Percentiles rank a stretch among this genome's conserved stretches.
These are phyloP conservation scores for Prosopocoilus inquinatus DNA, from an alignment of 2,888 invertebrate genomes.

Conservation along the genomic window DNA sequence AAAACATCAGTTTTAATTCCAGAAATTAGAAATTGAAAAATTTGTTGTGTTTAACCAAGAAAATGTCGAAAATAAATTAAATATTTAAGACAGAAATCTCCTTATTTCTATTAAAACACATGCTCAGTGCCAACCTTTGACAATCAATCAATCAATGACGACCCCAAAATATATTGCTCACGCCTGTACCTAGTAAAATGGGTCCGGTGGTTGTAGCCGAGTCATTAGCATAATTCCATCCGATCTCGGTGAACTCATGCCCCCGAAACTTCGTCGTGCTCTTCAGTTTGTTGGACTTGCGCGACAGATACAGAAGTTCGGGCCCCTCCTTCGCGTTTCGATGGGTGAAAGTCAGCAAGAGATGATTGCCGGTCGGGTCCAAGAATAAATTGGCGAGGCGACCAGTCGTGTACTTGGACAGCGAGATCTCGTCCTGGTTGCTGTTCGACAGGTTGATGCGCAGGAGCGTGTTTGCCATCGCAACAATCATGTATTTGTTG, in stretches of 20 bases:
- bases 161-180: no score
- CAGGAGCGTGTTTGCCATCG: conserved; percentile 78
- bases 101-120: no score
- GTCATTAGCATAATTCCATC: conserved; percentile 78
- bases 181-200: conserved; percentile 71
- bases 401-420: conserved; percentile 61
- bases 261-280: conserved; percentile 62
- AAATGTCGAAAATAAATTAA: no score
- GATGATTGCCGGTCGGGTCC: conserved; percentile 84
- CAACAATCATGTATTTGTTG: conserved; percentile 79
- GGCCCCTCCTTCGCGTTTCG: conserved; percentile 58
- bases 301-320: conserved; percentile 79
- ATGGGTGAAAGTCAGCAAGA: conserved; percentile 72
- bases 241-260: conserved; percentile 87
- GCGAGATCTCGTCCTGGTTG: conserved; percentile 18
- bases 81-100: no score
- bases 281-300: conserved; percentile 73
- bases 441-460: conserved; percentile 61
- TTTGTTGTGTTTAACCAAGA: no score
- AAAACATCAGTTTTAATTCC: no score
- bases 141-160: no score
- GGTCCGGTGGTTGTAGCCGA: conserved; percentile 73
- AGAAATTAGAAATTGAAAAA: no score
- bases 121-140: no score
- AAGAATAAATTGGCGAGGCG: conserved; percentile 70